A percentile compares a stretch with the other conserved stretches of the same genome.
phyloP scores from a whole-genome alignment of 2,113 vertebrate species.

The Ophiodon elongatus region DNA sequence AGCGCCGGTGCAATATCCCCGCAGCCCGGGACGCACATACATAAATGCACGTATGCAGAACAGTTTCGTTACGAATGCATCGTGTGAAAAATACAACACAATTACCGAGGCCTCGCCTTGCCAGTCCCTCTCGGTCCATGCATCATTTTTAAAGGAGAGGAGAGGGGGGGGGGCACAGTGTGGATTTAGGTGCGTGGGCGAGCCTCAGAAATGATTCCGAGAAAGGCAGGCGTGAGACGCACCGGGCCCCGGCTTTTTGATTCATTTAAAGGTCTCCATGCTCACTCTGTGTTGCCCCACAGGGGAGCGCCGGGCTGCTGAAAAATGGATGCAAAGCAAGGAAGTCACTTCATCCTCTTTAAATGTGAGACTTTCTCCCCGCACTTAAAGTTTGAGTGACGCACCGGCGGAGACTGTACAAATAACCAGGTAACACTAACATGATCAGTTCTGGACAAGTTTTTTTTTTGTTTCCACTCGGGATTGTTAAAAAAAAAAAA shows the following conservation, averaged over 20 bases:
- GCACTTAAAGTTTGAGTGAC: slow-evolving; percentile 20
- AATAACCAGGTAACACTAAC: slow-evolving; percentile 5
- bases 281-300: slow-evolving; percentile 58
- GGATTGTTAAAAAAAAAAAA: background rate
- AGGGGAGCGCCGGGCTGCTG: slow-evolving; percentile 53
- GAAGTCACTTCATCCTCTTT: slow-evolving; percentile 42
- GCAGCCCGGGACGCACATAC: slow-evolving; percentile 47
- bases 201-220: slow-evolving; percentile 29
- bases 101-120: slow-evolving; percentile 39
- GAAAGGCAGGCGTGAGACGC: slow-evolving; percentile 37
- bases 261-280: slow-evolving; percentile 73
- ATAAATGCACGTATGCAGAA: slow-evolving; percentile 7
- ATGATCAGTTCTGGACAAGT: background rate
- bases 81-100: slow-evolving; percentile 64
- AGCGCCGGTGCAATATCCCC: slow-evolving; percentile 58
- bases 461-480: background rate
- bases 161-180: slow-evolving; percentile 17
- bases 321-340: slow-evolving; percentile 77
- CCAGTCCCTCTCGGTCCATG: slow-evolving; percentile 47
- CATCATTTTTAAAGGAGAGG: slow-evolving; percentile 56
- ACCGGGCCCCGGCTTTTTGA: slow-evolving; percentile 54
- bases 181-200: slow-evolving; percentile 20
- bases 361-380: slow-evolving; percentile 43
- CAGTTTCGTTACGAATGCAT: slow-evolving; percentile 71
- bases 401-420: background rate